These are phyloP conservation scores for Microdon myrmicae DNA, from an alignment of 2,888 invertebrate species.

Conservation along the genomic window DNA sequence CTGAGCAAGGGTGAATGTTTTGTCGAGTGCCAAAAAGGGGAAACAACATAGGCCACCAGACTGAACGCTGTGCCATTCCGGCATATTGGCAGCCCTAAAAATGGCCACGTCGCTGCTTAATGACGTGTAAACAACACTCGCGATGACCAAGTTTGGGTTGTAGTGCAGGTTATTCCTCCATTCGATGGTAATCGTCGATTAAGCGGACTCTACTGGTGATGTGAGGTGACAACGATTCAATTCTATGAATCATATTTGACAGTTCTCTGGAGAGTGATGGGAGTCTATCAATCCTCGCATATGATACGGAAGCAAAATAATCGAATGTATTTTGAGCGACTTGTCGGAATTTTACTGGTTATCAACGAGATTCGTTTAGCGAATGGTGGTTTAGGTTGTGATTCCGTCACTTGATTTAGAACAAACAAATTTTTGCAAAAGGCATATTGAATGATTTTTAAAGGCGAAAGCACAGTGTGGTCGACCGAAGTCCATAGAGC, in stretches of 20 bases:
- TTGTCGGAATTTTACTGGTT: too few relatives aligned
- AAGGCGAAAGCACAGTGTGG: too few relatives aligned
- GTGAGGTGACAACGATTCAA: conserved; percentile 49
- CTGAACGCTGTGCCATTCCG: conserved; percentile 37
- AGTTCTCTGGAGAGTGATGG: too few relatives aligned
- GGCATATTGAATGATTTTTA: too few relatives aligned
- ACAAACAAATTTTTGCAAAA: too few relatives aligned
- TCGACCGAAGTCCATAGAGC: too few relatives aligned
- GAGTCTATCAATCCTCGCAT: too few relatives aligned
- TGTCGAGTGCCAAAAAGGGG: conserved; percentile 43
- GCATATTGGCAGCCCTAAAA: conserved; percentile 27
- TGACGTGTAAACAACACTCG: conserved; percentile 52
- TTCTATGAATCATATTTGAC: conserved; percentile 46
- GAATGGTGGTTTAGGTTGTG: too few relatives aligned
- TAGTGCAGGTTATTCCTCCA: conserved; percentile 49
- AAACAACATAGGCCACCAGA: conserved; percentile 28
- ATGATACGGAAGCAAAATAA: too few relatives aligned
- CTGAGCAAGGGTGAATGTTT: conserved; percentile 1
- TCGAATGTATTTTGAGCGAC: too few relatives aligned
- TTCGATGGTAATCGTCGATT: conserved; percentile 44
- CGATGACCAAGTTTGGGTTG: conserved; percentile 40
- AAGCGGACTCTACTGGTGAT: conserved; percentile 25
- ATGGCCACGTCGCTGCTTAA: conserved; percentile 36
- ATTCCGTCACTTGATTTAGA: too few relatives aligned
- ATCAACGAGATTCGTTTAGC: too few relatives aligned